phyloP scores from a whole-genome alignment of 2,113 vertebrate species.

The Pachycephala philippinensis region DNA sequence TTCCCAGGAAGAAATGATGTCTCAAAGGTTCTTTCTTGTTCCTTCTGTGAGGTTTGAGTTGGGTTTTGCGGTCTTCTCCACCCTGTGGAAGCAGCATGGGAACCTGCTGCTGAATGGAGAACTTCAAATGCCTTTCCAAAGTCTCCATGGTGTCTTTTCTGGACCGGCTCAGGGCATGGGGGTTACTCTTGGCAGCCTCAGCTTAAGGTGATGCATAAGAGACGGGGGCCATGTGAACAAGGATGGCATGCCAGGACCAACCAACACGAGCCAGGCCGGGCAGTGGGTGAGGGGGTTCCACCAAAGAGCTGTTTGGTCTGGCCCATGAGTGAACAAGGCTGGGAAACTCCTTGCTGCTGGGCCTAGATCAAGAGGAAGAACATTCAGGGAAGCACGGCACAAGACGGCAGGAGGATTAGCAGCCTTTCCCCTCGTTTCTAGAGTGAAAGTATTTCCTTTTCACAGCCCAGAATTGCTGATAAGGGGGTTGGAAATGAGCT shows the following conservation, averaged over 20 bases:
- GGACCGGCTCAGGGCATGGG: background rate
- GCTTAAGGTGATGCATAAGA: accelerated
- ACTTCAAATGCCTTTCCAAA: background rate
- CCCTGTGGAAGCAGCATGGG: background rate
- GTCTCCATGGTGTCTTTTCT: background rate
- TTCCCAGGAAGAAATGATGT: background rate
- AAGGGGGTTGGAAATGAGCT: background rate
- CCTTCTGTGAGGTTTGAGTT: background rate
- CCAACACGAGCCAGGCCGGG: background rate
- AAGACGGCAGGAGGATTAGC: background rate
- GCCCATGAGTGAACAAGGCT: background rate
- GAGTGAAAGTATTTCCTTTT: background rate
- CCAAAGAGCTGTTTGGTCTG: background rate
- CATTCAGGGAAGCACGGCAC: background rate
- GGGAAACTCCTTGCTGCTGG: background rate
- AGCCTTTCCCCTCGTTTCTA: background rate
- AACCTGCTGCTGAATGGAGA: background rate
- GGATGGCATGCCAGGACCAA: background rate
- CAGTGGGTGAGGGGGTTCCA: background rate
- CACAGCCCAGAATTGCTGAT: background rate
- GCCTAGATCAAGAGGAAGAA: background rate
- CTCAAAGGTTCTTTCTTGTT: background rate
- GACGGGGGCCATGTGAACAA: background rate
- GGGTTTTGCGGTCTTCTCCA: background rate
- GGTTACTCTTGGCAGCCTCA: background rate